Evolutionary conservation across 2,797 vertebrate genomes (phyloP), one percentile per base, ranked within the genome.

Genomic region (Heteromormyrus szaboi): DNA sequence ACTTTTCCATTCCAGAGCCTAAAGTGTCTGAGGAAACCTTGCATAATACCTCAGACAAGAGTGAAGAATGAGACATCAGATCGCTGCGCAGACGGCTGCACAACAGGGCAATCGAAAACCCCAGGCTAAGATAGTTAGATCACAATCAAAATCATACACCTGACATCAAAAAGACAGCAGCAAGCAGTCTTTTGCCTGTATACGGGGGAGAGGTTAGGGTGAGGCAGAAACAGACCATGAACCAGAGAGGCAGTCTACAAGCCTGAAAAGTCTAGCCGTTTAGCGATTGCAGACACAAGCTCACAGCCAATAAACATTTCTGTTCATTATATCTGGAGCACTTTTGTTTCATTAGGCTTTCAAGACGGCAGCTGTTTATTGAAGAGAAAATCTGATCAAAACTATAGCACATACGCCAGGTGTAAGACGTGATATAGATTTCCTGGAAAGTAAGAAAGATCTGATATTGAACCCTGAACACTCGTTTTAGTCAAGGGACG

Each of bases 301-400:
- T n/a, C 37, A n/a, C 17, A 5, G 14, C 14, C 72, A 46, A 79
- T 79, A 46, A 37, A 41, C 41, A 41, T 79, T 44, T 79, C 72
- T 79, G 37, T 79, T 79, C 37, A 79, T 79, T 79, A 79, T 79
- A n/a, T 79, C 19, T 79, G 17, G 72, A 79, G 41, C 50, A 51
- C 46, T 51, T 53, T 85, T 85, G 83, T 51, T 79, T 79, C 83
- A 50, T 85, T 85, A 17, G 25, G 50, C 46, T 85, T 85, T 29
- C 48, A 51, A 29, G n/a, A 14, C 25, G 0, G 83, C 50, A 85
- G 50, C 50, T 51, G 22, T 53, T 50, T 50, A 85, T 79, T 46
- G 37, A 79, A 79, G 19, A 2, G 46, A 85, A 85, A 51, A 51
- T 22, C 8, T 14, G 50, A 85, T 51, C 25, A 85, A 53, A 54